Evolutionary conservation across 2,797 vertebrate genomes (phyloP).

Genomic region (Lophotriccus pileatus): DNA sequence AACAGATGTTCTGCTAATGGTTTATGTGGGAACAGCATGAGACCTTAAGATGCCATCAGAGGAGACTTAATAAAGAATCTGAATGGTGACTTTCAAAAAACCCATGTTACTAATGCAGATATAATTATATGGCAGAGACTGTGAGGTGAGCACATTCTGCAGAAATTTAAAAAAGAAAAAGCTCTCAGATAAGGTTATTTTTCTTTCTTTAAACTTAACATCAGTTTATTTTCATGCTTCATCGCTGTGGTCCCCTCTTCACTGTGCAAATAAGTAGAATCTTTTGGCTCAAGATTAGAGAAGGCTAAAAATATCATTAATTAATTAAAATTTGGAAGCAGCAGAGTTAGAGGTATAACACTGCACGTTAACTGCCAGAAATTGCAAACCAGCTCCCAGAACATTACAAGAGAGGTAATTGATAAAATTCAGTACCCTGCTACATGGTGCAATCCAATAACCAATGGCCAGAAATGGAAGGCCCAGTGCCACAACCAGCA

Average conservation of each 20-base stretch:
- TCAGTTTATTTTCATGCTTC: not conserved
- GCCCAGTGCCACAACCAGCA: conserved; percentile 84
- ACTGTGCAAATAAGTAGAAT: not conserved
- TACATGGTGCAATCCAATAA: conserved; percentile 90
- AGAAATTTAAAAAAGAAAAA: not conserved
- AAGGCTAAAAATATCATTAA: not conserved
- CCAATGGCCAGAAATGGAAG: conserved; percentile 86
- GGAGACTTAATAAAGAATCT: not conserved
- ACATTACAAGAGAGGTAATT: not conserved
- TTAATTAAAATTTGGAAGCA: not conserved
- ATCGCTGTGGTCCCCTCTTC: not conserved
- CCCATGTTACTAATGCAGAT: not conserved
- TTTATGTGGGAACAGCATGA: not conserved
- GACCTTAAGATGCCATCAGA: not conserved
- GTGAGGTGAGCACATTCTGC: not conserved
- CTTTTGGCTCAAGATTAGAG: not conserved
- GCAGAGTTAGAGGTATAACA: not conserved
- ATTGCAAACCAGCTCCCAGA: not conserved
- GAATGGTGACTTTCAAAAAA: not conserved
- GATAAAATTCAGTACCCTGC: conserved; percentile 78
- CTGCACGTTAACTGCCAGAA: not conserved
- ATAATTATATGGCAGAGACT: not conserved
- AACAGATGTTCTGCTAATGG: conserved; percentile 13
- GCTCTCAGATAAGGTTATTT: not conserved
- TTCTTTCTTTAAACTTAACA: not conserved